Evolutionary conservation across 2,113 vertebrate genomes (phyloP).

Genomic region (Piaya cayana): DNA sequence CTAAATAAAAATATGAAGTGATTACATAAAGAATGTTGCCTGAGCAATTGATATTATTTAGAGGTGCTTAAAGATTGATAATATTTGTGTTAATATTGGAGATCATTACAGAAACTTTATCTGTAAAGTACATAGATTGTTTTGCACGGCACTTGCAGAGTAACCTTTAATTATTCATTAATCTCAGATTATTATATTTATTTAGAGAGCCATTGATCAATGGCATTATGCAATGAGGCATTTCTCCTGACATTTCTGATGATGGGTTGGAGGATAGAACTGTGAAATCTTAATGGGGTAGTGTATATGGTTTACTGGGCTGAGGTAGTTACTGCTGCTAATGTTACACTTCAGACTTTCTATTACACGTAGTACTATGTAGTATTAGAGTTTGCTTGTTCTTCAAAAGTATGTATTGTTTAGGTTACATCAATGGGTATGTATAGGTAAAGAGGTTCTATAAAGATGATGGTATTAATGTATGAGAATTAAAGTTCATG

Average conservation of each 20-base stretch:
- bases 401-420: neutral
- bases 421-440: rapidly evolving
- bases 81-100: neutral
- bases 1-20: neutral
- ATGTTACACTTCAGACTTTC: neutral
- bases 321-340: neutral
- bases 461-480: neutral
- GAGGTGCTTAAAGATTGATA: neutral
- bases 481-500: neutral
- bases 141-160: neutral
- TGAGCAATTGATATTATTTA: neutral
- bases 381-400: neutral
- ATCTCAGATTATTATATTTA: neutral
- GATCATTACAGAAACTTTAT: neutral
- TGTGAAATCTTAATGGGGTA: neutral
- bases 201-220: neutral
- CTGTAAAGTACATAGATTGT: neutral
- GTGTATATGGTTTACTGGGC: neutral
- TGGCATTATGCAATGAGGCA: neutral
- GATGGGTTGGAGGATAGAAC: neutral
- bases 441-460: neutral
- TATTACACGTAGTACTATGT: neutral
- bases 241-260: neutral
- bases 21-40: neutral
- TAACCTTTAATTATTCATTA: neutral